Percentiles rank a stretch among this genome's conserved stretches.
phyloP scores from a whole-genome alignment of 2,113 vertebrate species.

The Emberiza fucata region DNA sequence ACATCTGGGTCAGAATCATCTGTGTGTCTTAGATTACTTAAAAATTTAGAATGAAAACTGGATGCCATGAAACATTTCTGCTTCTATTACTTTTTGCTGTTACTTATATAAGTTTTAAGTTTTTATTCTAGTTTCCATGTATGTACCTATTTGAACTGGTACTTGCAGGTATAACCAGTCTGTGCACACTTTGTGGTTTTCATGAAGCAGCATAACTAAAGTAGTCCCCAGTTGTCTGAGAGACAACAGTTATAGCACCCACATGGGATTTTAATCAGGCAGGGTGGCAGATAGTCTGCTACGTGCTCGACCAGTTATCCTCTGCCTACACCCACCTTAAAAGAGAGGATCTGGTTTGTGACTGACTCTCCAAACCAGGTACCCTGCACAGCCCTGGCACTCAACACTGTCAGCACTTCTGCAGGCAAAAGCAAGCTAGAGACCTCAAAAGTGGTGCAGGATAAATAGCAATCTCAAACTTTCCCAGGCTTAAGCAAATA shows the following conservation, averaged over 20 bases:
- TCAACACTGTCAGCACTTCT: not conserved
- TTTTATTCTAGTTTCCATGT: not conserved
- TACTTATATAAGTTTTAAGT: not conserved
- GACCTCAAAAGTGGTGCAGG: not conserved
- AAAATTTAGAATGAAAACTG: not conserved
- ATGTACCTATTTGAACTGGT: not conserved
- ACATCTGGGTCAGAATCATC: not conserved
- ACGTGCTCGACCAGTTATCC: not conserved
- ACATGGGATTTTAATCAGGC: not conserved
- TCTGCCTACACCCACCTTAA: not conserved
- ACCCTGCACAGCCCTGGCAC: not conserved
- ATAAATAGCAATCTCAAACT: not conserved
- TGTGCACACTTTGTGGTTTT: not conserved
- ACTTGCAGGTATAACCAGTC: not conserved
- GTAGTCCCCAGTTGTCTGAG: not conserved
- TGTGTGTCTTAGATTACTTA: not conserved
- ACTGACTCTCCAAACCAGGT: not conserved
- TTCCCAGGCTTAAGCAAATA: not conserved
- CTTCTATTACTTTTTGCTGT: not conserved
- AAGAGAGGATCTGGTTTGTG: not conserved
- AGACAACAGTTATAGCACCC: not conserved
- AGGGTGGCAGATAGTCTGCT: not conserved
- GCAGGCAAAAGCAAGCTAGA: not conserved
- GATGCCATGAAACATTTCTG: not conserved
- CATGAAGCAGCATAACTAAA: not conserved